Conservation (phyloP, 2,888 invertebrate genomes). For the Terebella lapidaria region DNA sequence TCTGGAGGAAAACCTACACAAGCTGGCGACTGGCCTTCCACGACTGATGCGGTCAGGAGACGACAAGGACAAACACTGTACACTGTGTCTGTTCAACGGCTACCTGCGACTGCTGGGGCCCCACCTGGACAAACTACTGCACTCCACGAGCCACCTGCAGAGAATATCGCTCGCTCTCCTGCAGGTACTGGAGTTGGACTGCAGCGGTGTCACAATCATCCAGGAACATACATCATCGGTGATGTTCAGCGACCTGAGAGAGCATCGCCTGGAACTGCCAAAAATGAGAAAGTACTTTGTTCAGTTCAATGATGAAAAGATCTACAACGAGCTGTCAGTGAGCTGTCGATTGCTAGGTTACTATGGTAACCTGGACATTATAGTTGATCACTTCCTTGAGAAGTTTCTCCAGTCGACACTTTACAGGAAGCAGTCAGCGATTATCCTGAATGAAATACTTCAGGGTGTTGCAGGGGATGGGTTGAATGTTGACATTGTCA, state of each 20-base stretch:
- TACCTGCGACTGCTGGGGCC: not conserved
- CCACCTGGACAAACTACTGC: not conserved
- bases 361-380: constrained; percentile 36
- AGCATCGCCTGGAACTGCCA: not conserved
- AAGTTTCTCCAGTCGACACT: constrained; percentile 33
- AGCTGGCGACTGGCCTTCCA: not conserved
- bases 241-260: not conserved
- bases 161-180: not conserved
- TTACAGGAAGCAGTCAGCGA: constrained; percentile 36
- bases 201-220: not conserved
- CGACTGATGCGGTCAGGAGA: not conserved
- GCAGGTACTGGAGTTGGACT: not conserved
- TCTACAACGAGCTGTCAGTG: constrained; percentile 28
- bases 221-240: not conserved
- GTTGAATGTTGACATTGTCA: not conserved
- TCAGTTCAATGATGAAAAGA: constrained; percentile 37
- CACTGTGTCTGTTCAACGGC: not conserved
- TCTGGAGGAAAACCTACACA: not conserved
- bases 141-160: not conserved
- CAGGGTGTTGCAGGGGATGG: constrained; percentile 28
- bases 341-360: constrained; percentile 35
- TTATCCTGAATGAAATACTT: constrained; percentile 42
- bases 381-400: constrained; percentile 44
- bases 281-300: constrained; percentile 27
- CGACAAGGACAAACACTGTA: not conserved